Conservation (phyloP, 2,797 vertebrate genomes). For the Agapornis canus region DNA sequence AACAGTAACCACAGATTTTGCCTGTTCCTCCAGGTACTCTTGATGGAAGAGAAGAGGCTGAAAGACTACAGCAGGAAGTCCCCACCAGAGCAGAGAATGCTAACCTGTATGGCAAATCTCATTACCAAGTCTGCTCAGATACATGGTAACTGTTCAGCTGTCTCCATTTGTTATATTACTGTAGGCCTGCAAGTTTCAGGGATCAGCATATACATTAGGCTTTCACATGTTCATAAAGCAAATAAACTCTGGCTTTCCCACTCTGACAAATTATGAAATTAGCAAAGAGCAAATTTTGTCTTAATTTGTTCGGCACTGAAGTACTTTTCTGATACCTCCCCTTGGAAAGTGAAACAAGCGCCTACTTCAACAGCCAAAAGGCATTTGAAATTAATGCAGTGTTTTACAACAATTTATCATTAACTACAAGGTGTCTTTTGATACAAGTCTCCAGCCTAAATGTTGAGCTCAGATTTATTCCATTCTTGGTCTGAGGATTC, state of each 20-base stretch:
- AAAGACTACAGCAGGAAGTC: neutral
- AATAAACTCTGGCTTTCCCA: slow-evolving; percentile 22
- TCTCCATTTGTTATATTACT: neutral
- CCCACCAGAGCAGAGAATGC: neutral
- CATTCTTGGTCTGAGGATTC: neutral
- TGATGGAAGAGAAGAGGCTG: neutral
- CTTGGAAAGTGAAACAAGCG: neutral
- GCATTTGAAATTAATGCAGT: slow-evolving; percentile 24
- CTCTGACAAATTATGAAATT: neutral
- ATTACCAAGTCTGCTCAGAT: neutral
- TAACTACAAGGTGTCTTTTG: neutral
- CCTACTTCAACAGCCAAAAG: neutral
- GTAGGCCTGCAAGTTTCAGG: slow-evolving; percentile 26
- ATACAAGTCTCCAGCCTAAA: neutral
- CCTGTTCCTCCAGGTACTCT: neutral
- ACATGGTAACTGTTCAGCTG: neutral
- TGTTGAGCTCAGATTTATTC: slow-evolving; percentile 6
- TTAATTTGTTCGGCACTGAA: neutral
- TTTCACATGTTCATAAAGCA: slow-evolving; percentile 1
- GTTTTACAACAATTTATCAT: neutral
- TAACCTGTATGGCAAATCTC: neutral
- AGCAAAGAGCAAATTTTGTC: neutral
- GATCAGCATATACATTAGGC: neutral
- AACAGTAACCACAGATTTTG: neutral
- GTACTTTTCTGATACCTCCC: neutral